These are phyloP conservation scores for Cliona cf. orientalis DNA, from an alignment of 37 sponge, comb jelly and placozoan species.

Conservation along the genomic window DNA sequence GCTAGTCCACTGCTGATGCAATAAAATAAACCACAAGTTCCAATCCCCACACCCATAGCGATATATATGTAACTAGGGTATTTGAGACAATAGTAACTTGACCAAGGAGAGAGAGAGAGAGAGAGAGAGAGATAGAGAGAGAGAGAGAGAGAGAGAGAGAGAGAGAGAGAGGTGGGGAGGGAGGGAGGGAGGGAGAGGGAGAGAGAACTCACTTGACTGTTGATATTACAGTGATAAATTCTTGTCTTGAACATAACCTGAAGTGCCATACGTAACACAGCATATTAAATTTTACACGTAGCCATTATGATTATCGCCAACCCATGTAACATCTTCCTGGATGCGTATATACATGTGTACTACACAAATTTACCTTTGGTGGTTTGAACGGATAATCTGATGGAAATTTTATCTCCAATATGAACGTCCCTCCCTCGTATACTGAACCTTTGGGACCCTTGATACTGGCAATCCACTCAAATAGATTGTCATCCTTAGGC, in stretches of 20 bases:
- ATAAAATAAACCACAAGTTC: too few relatives aligned
- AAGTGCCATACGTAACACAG: background rate
- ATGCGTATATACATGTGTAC: background rate
- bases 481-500: conserved; percentile 85
- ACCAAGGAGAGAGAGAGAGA: background rate
- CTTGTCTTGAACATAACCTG: conserved; percentile 86
- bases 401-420: conserved; percentile 79
- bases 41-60: too few relatives aligned
- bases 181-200: too few relatives aligned
- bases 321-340: background rate
- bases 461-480: conserved; percentile 82
- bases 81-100: background rate
- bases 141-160: too few relatives aligned
- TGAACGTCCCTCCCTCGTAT: conserved; percentile 89
- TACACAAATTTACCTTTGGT: conserved; percentile 62
- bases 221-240: conserved; percentile 94
- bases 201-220: conserved; percentile 84
- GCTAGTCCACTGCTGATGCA: too few relatives aligned
- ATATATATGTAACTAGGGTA: background rate
- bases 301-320: background rate
- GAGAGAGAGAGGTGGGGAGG: too few relatives aligned
- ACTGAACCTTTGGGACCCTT: conserved; percentile 75
- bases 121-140: too few relatives aligned
- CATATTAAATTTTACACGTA: background rate
- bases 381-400: conserved; percentile 92